Percentiles rank a stretch among this genome's conserved stretches.
Conservation (phyloP, 2,113 vertebrate species). For the Lophius piscatorius region DNA sequence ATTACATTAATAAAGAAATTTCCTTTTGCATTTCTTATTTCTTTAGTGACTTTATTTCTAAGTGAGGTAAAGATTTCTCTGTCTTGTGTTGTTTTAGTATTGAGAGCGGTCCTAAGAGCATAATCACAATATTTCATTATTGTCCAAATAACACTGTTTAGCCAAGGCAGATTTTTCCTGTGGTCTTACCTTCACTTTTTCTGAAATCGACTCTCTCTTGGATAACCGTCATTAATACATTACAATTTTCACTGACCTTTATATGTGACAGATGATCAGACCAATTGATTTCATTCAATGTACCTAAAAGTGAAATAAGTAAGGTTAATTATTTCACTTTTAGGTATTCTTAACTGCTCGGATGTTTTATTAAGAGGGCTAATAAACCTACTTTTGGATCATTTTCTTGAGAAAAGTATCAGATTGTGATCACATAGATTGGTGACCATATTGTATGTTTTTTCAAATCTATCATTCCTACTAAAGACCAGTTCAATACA, state of each 20-base stretch:
- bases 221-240: too few species aligned
- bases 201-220: too few species aligned
- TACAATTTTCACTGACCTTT: too few species aligned
- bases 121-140: neutral
- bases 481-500: neutral
- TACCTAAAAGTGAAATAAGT: too few species aligned
- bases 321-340: neutral
- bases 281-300: too few species aligned
- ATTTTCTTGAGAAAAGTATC: neutral
- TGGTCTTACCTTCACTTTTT: too few species aligned
- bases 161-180: too few species aligned
- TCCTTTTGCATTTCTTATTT: neutral
- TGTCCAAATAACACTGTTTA: neutral
- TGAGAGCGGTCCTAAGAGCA: neutral
- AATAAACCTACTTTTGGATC: too few species aligned
- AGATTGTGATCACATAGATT: neutral
- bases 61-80: neutral
- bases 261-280: too few species aligned
- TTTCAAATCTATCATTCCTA: neutral
- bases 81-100: neutral
- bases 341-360: neutral
- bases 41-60: neutral
- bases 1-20: neutral
- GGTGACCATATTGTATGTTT: neutral
- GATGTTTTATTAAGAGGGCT: conserved; percentile 1